phyloP scores from a whole-genome alignment of 2,113 vertebrate genomes.

The Petroica traversi region DNA sequence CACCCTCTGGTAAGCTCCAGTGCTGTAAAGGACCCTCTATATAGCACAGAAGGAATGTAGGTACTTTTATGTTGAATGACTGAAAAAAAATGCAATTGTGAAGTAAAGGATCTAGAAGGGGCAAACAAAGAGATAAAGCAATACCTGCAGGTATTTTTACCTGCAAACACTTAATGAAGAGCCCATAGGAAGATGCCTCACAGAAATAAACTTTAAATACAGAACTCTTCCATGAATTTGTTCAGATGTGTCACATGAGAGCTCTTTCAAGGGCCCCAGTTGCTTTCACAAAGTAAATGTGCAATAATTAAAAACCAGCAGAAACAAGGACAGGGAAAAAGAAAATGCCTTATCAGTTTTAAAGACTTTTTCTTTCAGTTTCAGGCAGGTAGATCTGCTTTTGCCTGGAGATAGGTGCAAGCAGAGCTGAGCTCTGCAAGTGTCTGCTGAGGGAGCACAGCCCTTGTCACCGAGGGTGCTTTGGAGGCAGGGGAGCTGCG shows the following conservation, averaged over 20 bases:
- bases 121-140: background rate
- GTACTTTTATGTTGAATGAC: background rate
- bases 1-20: background rate
- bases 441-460: background rate
- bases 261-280: background rate
- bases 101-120: background rate
- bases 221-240: background rate
- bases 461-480: background rate
- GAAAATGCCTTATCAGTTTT: background rate
- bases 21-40: background rate
- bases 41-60: background rate
- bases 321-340: background rate
- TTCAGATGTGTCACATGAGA: background rate
- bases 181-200: background rate
- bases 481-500: fast-evolving
- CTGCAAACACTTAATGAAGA: background rate
- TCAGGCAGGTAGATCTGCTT: background rate
- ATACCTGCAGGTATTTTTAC: background rate
- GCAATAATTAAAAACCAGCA: background rate
- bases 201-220: background rate
- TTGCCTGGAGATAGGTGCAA: background rate
- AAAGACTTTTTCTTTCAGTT: background rate
- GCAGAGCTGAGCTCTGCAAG: background rate
- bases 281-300: background rate
- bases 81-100: background rate